Base-by-base conservation (phyloP, 64 coral and sea anemone species). In the Montipora efflorescens region DNA sequence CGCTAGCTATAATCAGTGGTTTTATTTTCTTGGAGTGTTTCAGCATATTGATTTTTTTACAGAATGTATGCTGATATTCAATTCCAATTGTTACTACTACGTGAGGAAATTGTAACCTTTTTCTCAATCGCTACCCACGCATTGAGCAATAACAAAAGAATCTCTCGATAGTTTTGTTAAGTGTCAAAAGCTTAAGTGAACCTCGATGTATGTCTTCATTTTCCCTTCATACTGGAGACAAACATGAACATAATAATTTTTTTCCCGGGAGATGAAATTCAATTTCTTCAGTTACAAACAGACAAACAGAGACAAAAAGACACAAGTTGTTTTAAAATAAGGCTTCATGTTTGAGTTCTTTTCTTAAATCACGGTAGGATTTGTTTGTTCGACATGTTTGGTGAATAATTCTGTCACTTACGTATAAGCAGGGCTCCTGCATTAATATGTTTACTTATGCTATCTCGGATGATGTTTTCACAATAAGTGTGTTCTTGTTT, bases 401-500 rank as follows among this genome's bases (percentile, higher is more conserved):
- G 44, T 49, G 62, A 49, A 71, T 86, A 71, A 86, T 71, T 86
- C 66, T 59, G 22, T 86, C 82, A 51, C 13, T 6, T 8, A 66
- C 21, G 15, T 8, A 16, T 15, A 13, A 49, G 36, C 73, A 45
- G 15, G 46, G 45, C 15, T 67, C 59, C 10, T 48, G 66, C 82
- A 49, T 72, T 70, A 71, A 70, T 50, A 50, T 86, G 82, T 86
- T 86, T 86, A 64, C 82, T 22, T 48, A 71, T n/a, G 14, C 13
- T 46, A 86, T 86, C 82, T 71, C 82, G 1, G 45, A 47, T 71
- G 44, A 86, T 86, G 19, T 86, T 71, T 86, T 68, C 62, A 47
- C 82, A 86, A 86, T 72, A 47, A 28, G 45, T 49, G 82, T 86
- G 62, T 72, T 67, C 82, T 86, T 86, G 82, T 86, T 86, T 86